Percentiles rank a stretch among this genome's conserved stretches.
These are phyloP conservation scores for Plebejus argus DNA, from an alignment of 2,888 invertebrate genomes.

Conservation along the genomic window DNA sequence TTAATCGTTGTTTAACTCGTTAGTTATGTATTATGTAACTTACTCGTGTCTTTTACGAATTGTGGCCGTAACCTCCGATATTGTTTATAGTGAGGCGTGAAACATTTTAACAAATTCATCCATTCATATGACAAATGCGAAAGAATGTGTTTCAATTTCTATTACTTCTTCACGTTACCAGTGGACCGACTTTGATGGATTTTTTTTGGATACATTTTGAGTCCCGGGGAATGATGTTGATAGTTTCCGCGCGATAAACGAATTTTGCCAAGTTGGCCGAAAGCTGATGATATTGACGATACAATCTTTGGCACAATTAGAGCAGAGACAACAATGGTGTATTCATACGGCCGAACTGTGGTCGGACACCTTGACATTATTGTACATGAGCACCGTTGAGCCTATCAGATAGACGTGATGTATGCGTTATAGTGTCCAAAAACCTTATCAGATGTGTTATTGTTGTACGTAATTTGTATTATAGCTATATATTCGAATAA, in stretches of 20 bases:
- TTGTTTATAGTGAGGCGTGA: not conserved
- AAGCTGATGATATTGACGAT: not conserved
- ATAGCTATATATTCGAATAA: no score
- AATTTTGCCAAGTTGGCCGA: no score
- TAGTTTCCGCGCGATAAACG: not conserved
- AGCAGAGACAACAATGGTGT: conserved; percentile 28
- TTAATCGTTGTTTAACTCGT: conserved; percentile 18
- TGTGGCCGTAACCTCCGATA: not conserved
- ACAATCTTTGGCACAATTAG: conserved; percentile 16
- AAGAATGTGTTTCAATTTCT: not conserved
- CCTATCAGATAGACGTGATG: conserved; percentile 11
- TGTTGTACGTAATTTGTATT: not conserved
- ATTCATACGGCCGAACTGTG: conserved; percentile 12
- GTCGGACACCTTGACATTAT: conserved; percentile 27
- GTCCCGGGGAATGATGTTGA: not conserved
- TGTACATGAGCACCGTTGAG: conserved; percentile 3
- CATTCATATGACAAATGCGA: not conserved
- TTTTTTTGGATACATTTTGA: not conserved
- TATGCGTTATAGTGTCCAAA: not conserved
- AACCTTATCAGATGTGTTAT: conserved; percentile 12
- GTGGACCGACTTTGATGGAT: no score
- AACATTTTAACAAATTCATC: not conserved
- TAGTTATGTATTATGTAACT: not conserved
- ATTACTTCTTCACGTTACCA: not conserved
- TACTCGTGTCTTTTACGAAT: not conserved